Base-by-base conservation (phyloP, 2,797 vertebrate genomes). In the Gadopsis bispinosus region DNA sequence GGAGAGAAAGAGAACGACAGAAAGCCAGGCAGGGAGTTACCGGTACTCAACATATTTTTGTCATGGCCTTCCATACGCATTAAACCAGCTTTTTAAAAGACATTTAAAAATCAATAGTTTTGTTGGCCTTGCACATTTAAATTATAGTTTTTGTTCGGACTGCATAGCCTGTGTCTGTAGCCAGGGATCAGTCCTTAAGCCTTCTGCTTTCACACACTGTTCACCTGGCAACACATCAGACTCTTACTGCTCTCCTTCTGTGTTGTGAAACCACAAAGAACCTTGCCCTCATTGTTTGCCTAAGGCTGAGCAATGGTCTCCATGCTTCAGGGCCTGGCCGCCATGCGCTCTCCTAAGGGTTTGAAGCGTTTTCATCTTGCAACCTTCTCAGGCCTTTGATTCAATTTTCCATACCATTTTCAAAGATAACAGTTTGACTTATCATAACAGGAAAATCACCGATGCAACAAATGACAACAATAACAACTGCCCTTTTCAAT, bases 1-100 rank as follows among this genome's bases (percentile, higher is more conserved):
- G 92, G 33, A 81, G 64, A 68, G 19, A 69, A 9, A 47, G 13
- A 69, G 22, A 43, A 39, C 67, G 4, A 31, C 9, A 19, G 9
- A 56, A 2, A 26, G 26, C 26, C 5, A 65, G 19, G 45, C 56
- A 53, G 22, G 60, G 17, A 35, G 37, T 60, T 39, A 39, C 37
- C 37, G 3, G 10, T 39, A 26, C 26, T 26, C 26, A 26, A 26
- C 26, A 26, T 26, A 26, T 26, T 26, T 26, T 26, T 26, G 26
- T 26, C 26, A 26, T 26, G 26, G 26, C 26, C 26, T 26, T 16
- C 14, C 11, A 43, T 43, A 1, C 14, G 14, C 13, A 43, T 43
- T 43, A 16, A 43, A 43, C 14, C 43, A 43, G 14, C 5, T 43
- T 17, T 20, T n/a, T 14, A 11, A 53, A 11, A 22, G 6, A 22